Conservation (phyloP, 2,113 vertebrate species). For the Centrocercus urophasianus region DNA sequence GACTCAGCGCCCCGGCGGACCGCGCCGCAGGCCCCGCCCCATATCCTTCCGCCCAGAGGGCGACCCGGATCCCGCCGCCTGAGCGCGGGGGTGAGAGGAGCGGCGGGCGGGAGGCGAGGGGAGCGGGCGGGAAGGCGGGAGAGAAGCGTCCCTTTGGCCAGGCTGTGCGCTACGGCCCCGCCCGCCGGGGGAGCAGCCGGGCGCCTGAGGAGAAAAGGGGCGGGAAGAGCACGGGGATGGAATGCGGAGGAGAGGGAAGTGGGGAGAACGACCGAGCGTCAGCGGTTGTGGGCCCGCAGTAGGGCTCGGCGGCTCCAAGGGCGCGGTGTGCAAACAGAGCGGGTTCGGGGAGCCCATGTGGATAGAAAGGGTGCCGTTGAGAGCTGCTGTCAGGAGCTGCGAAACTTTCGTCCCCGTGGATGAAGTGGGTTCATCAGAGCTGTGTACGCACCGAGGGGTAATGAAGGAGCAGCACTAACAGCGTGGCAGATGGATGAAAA, state of each 20-base stretch:
- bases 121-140: neutral
- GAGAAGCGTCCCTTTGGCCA: neutral
- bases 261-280: neutral
- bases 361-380: neutral
- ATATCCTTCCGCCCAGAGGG: conserved; percentile 77
- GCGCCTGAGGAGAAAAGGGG: neutral
- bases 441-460: neutral
- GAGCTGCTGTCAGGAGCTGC: neutral
- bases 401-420: neutral
- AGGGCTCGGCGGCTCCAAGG: neutral
- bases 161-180: neutral
- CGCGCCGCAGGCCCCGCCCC: conserved; percentile 48
- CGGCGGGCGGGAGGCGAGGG: neutral
- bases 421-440: conserved; percentile 13
- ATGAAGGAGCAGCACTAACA: conserved; percentile 43
- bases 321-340: neutral
- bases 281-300: neutral
- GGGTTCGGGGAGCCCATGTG: neutral
- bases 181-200: neutral
- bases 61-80: neutral
- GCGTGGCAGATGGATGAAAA: conserved; percentile 27
- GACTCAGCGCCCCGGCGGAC: conserved; percentile 62
- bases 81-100: too few relatives aligned
- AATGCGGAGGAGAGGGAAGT: neutral
- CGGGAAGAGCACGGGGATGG: neutral